A percentile compares a stretch with the other conserved stretches of the same genome.
These are phyloP conservation scores for Rhabdomys dilectus DNA, from an alignment of 2,113 vertebrate genomes.

Conservation along the genomic window DNA sequence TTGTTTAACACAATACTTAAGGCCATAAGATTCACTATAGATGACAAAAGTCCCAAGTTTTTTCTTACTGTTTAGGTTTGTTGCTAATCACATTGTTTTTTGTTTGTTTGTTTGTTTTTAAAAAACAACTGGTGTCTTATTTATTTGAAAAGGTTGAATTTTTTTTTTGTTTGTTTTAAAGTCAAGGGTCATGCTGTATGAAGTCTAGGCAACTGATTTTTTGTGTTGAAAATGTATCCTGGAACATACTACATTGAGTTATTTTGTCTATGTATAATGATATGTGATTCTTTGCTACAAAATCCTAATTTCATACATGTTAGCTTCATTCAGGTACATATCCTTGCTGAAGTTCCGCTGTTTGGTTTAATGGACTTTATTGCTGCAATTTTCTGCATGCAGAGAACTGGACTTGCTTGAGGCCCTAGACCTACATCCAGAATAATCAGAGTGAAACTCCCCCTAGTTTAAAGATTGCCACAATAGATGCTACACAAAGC, in stretches of 20 bases:
- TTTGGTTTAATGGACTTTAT: conserved; percentile 3
- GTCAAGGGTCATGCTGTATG: conserved; percentile 42
- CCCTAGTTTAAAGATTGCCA: conserved; percentile 4
- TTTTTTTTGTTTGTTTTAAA: background rate
- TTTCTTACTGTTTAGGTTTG: conserved; percentile 27
- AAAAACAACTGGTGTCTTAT: background rate
- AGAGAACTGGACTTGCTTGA: background rate
- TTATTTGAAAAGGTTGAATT: conserved; percentile 51
- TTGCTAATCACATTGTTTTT: conserved; percentile 32
- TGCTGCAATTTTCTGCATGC: background rate
- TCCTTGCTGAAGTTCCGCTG: background rate
- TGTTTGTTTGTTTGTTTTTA: conserved; percentile 44
- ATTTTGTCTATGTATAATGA: background rate
- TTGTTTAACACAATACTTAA: background rate
- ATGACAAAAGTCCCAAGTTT: background rate
- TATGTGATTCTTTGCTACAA: background rate
- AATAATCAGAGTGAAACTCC: conserved; percentile 31
- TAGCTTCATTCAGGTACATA: background rate
- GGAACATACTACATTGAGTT: background rate
- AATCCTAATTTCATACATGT: conserved; percentile 25
- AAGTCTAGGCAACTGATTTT: background rate
- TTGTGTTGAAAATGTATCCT: conserved; percentile 12
- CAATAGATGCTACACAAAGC: background rate
- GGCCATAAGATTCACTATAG: background rate
- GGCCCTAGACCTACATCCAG: background rate